Percentiles rank a stretch among this genome's conserved stretches.
phyloP scores from a whole-genome alignment of 2,797 vertebrate species.

The Champsocephalus gunnari region DNA sequence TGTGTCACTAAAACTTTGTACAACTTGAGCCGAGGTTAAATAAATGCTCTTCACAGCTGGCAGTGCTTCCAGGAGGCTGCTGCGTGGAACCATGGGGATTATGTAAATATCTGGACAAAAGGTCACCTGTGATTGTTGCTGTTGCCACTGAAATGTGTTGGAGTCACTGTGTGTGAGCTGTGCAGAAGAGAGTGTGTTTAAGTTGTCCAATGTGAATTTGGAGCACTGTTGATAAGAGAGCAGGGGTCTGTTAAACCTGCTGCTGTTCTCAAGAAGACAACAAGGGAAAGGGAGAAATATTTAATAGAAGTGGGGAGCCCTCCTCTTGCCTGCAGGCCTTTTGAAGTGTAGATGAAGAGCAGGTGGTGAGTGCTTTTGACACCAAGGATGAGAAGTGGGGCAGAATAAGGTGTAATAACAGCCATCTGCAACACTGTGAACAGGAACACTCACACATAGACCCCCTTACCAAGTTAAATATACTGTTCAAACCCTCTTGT shows the following conservation, averaged over 20 bases:
- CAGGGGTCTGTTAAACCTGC: conserved; percentile 43
- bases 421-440: conserved; percentile 46
- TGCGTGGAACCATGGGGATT: conserved; percentile 74
- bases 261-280: conserved; percentile 50
- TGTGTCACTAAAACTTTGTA: conserved; percentile 47
- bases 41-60: conserved; percentile 68
- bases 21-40: conserved; percentile 62
- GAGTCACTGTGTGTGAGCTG: conserved; percentile 36
- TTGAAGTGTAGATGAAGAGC: conserved; percentile 79
- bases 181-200: conserved; percentile 15
- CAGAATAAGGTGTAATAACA: conserved; percentile 46
- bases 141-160: conserved; percentile 53
- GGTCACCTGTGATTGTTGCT: conserved; percentile 68
- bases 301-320: conserved; percentile 45
- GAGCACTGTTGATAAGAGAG: conserved; percentile 52
- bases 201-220: conserved; percentile 45
- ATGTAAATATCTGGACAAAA: conserved; percentile 76
- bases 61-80: conserved; percentile 55
- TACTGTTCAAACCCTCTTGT: conserved; percentile 25
- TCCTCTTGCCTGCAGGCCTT: conserved; percentile 52
- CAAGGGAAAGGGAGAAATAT: conserved; percentile 48
- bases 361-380: conserved; percentile 73
- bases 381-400: conserved; percentile 59
- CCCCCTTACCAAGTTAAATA: conserved; percentile 49
- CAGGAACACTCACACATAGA: conserved; percentile 19